Conservation (phyloP, 2,797 vertebrate species). For the Lindbergichthys nudifrons region DNA sequence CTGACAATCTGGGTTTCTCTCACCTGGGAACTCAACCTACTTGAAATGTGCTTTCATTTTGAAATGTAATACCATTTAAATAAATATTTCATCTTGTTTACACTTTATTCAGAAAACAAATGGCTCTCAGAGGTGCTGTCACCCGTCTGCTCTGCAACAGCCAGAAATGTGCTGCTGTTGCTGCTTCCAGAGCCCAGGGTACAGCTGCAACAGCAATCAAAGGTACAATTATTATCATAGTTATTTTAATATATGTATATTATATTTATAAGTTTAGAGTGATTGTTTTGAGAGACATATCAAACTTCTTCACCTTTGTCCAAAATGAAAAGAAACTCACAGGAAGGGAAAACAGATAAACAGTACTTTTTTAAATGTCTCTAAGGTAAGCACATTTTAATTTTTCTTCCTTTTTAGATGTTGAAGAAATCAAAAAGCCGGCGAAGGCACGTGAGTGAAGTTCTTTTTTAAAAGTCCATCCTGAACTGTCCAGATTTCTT, state of each 20-base stretch:
- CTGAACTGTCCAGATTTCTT: neutral
- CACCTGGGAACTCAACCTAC: neutral
- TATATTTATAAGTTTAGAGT: no score
- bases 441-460: conserved; percentile 62
- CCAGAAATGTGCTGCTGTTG: conserved; percentile 65
- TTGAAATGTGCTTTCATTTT: neutral
- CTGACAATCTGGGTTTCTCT: neutral
- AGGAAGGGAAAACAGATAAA: neutral
- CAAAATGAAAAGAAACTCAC: neutral
- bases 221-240: conserved; percentile 44
- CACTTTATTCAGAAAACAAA: conserved; percentile 43
- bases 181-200: conserved; percentile 76
- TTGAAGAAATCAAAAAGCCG: conserved; percentile 62
- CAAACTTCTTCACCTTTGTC: neutral
- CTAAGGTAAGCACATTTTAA: neutral
- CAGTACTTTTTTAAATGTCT: neutral
- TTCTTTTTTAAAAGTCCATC: neutral
- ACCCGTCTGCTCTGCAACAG: conserved; percentile 73
- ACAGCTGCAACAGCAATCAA: conserved; percentile 60
- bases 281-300: neutral
- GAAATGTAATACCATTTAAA: rapidly evolving
- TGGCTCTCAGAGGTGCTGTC: conserved; percentile 80
- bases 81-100: neutral
- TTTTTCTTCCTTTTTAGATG: conserved; percentile 56
- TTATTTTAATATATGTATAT: neutral